These are phyloP conservation scores for Metellina segmentata DNA, from an alignment of 2,888 invertebrate genomes.

Conservation along the genomic window DNA sequence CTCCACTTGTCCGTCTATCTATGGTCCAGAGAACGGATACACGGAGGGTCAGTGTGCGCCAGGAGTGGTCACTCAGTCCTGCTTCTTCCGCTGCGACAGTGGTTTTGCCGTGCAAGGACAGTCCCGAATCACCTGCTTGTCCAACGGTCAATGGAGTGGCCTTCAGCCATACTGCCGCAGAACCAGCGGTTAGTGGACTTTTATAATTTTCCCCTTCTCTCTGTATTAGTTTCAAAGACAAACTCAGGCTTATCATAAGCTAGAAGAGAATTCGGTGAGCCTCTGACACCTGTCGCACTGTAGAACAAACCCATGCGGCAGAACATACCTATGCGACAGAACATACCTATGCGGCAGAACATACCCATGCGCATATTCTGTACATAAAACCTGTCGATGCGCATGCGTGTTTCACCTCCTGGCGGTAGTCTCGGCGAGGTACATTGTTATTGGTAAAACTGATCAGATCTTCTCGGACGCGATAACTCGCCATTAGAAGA, in stretches of 20 bases:
- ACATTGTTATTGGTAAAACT: no score
- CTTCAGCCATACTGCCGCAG: conserved; percentile 33
- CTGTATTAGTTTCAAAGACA: not conserved
- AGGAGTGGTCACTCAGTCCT: conserved; percentile 29
- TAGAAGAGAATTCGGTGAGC: not conserved
- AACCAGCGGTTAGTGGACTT: conserved; percentile 49
- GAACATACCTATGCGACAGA: no score
- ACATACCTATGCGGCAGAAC: no score
- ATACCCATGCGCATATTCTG: no score
- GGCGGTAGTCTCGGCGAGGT: no score
- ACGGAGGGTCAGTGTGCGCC: conserved; percentile 58
- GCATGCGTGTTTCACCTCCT: no score
- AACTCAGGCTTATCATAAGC: no score
- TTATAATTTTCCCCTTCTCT: not conserved
- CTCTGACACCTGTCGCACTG: no score
- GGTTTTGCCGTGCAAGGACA: conserved; percentile 44
- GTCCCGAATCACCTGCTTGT: conserved; percentile 30
- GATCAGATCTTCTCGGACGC: no score
- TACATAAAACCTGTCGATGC: no score
- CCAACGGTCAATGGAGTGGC: conserved; percentile 50
- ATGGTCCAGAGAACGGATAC: conserved; percentile 43
- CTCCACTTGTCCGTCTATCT: conserved; percentile 35
- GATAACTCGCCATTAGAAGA: no score
- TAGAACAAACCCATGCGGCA: no score
- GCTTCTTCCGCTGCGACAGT: conserved; percentile 30